Base-by-base conservation (phyloP, 2,113 vertebrate species). In the Lichenostomus cassidix region DNA sequence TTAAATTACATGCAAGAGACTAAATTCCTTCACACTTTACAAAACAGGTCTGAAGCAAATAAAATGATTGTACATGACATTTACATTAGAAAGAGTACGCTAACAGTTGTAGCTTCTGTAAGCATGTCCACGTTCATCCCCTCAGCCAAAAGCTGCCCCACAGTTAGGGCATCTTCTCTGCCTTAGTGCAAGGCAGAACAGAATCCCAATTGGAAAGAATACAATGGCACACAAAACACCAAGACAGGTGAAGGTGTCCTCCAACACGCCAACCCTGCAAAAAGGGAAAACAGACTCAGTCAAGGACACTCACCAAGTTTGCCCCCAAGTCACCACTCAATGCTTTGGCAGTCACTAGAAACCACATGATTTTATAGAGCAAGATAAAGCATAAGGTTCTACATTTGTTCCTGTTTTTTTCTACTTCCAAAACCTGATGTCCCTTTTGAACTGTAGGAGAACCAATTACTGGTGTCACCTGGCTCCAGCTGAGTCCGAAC, bases 141-240 rank as follows among this genome's bases (percentile, higher is more conserved):
- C 95, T 98, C 98, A 99, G 85, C 98, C 98, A 56, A 99, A 99
- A 76, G 98, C 98, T 73, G 99, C 99, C 52, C 99, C 99, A 56
- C 99, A 99, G 98, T 99, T 99, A 53, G 99, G 99, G 97, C 99
- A 99, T 96, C 98, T 98, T 95, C 99, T 98, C 98, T 99, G 99
- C 95, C 99, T 98, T 98, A 99, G 97, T 19, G 98, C 99, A 16
- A 99, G 98, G 96, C 99, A 99, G 98, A 99, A 99, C 89, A 99
- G 98, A 95, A 99, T 98, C 59, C 99, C 99, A 87, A 99, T 98
- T 14, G 99, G 99, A 94, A 99, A 99, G 97, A 99, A 98, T 87
- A 99, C 97, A 96, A 99, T 99, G 98, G 99, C 99, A 95, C 99
- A 98, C 87, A 99, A 83, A 97, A 99, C 98, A 64, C 99, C 99